A percentile compares a stretch with the other conserved stretches of the same genome.
phyloP scores from a whole-genome alignment of 2,888 invertebrate genomes.

The Acanthopleura granulata region DNA sequence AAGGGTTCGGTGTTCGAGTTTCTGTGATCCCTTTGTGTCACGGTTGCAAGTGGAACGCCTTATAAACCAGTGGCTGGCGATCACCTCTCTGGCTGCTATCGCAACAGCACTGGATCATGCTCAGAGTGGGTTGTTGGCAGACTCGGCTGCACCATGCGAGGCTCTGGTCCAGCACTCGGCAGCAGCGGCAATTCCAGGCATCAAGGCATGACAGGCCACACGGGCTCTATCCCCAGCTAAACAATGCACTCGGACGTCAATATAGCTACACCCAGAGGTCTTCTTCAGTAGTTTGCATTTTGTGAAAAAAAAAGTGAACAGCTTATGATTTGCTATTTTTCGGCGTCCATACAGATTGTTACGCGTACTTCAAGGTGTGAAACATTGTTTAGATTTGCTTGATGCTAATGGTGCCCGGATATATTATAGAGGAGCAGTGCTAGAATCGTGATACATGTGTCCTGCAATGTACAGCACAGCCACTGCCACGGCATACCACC shows the following conservation, averaged over 20 bases:
- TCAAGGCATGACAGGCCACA: background rate
- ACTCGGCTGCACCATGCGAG: no score
- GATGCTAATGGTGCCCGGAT: background rate
- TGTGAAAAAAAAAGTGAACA: background rate
- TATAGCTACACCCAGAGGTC: background rate
- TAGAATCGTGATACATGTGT: background rate
- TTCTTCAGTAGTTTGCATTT: constrained; percentile 8
- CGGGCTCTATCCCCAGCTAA: background rate
- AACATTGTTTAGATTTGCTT: background rate
- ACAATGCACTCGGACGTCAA: constrained; percentile 19
- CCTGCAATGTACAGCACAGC: constrained; percentile 18
- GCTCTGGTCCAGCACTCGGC: no score
- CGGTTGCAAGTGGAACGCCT: no score
- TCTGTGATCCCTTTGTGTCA: no score
- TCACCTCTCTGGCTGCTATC: no score
- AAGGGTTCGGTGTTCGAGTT: no score
- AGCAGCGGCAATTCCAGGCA: background rate
- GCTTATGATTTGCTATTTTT: background rate
- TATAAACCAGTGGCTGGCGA: no score
- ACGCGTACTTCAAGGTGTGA: no score
- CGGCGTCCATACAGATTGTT: background rate
- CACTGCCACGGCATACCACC: constrained; percentile 20
- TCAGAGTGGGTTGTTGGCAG: no score
- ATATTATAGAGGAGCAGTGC: background rate
- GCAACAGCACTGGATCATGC: no score